Percentiles rank a stretch among this genome's conserved stretches.
Evolutionary conservation across 1,140 invertebrate species (phyloP).

Genomic region (Drosophila punjabiensis): DNA sequence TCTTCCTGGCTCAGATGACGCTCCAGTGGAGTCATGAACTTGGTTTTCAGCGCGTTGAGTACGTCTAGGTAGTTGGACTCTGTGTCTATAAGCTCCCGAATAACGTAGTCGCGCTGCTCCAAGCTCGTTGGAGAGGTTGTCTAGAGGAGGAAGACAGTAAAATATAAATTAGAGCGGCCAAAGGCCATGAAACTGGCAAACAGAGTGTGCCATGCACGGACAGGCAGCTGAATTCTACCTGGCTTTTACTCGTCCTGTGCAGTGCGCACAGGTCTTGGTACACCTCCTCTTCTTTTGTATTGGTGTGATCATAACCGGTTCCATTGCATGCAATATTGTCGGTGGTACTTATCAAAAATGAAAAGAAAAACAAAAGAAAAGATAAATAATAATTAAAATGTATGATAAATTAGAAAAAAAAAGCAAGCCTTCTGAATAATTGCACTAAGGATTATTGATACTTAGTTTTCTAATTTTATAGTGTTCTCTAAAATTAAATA

Average conservation of each 20-base stretch:
- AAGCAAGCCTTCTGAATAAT: slow-evolving; percentile 1
- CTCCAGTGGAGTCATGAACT: slow-evolving; percentile 93
- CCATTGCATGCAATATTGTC: slow-evolving; percentile 85
- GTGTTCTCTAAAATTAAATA: not conserved
- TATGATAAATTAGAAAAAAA: slow-evolving; percentile 7
- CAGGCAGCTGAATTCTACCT: slow-evolving; percentile 75
- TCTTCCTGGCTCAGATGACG: slow-evolving; percentile 91
- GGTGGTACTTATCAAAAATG: slow-evolving; percentile 74
- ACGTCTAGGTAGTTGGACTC: slow-evolving; percentile 99
- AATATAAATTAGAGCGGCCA: slow-evolving; percentile 23
- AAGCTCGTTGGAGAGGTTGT: slow-evolving; percentile 88
- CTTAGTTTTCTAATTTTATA: not conserved
- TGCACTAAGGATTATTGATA: too few relatives aligned
- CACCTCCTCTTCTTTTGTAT: slow-evolving; percentile 85
- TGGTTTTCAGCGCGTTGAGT: slow-evolving; percentile 93
- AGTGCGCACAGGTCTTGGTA: slow-evolving; percentile 85
- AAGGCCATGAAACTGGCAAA: slow-evolving; percentile 2
- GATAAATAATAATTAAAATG: slow-evolving; percentile 16
- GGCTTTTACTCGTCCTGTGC: slow-evolving; percentile 83
- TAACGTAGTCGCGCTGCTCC: slow-evolving; percentile 97
- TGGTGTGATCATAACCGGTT: slow-evolving; percentile 83
- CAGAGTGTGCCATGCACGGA: slow-evolving; percentile 50
- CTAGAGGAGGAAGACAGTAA: slow-evolving; percentile 55
- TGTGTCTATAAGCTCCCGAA: slow-evolving; percentile 97
- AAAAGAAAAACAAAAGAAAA: slow-evolving; percentile 27